phyloP scores from a whole-genome alignment of 2,113 vertebrate genomes.

The Sprattus sprattus region DNA sequence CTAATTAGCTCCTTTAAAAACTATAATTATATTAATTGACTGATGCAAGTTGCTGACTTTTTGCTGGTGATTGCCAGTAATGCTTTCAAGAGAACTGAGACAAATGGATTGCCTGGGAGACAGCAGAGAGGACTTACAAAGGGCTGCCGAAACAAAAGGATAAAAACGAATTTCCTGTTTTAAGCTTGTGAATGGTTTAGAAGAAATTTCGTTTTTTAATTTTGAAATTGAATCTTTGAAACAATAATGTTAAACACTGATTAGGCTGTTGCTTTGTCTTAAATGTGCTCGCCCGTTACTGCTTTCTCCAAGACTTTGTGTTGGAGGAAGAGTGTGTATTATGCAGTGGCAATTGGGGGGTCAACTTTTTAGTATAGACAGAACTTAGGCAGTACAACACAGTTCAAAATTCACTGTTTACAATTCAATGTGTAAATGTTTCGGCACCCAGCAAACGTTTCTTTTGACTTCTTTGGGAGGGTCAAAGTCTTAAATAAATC shows the following conservation, averaged over 20 bases:
- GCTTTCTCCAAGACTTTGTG: background rate
- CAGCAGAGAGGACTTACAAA: background rate
- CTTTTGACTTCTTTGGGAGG: too few relatives aligned
- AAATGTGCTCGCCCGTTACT: background rate
- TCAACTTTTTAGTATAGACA: too few relatives aligned
- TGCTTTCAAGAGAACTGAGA: background rate
- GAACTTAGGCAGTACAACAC: too few relatives aligned
- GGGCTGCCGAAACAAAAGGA: background rate
- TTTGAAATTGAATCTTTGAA: background rate
- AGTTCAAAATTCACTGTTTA: too few relatives aligned
- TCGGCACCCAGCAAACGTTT: too few relatives aligned
- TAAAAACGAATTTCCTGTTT: constrained; percentile 9
- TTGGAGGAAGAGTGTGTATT: background rate
- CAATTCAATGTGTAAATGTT: too few relatives aligned
- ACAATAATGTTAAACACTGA: background rate
- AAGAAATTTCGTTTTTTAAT: background rate
- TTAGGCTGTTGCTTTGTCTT: background rate
- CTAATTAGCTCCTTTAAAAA: constrained; percentile 24
- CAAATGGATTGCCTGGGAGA: background rate
- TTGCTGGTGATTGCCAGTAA: background rate
- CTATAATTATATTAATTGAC: constrained; percentile 35
- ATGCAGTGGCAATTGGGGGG: too few relatives aligned
- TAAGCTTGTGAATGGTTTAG: background rate
- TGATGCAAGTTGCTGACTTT: constrained; percentile 14
- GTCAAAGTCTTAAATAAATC: too few relatives aligned